Conservation (phyloP, 2,797 vertebrate genomes). For the Protosalanx chinensis region DNA sequence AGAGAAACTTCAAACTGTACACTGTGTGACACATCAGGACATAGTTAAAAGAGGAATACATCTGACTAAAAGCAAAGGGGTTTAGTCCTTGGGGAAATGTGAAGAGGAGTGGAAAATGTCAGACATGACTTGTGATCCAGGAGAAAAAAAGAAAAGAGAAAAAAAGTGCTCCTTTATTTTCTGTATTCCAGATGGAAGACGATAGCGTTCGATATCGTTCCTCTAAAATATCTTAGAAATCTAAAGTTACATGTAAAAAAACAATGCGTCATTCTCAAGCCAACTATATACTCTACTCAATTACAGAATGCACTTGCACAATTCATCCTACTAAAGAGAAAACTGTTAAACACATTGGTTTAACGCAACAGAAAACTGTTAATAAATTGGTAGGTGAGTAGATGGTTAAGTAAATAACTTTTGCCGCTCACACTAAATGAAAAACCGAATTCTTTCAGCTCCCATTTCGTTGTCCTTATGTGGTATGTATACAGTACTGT, state of each 20-base stretch:
- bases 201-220: no score
- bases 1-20: slow-evolving; percentile 41
- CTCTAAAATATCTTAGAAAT: no score
- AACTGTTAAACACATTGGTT: background rate
- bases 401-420: background rate
- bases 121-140: slow-evolving; percentile 50
- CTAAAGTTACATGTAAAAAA: no score
- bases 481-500: no score
- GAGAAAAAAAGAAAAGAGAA: slow-evolving; percentile 33
- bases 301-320: no score
- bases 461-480: no score
- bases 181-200: slow-evolving; percentile 3
- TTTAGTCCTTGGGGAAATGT: slow-evolving; percentile 57
- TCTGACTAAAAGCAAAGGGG: slow-evolving; percentile 55
- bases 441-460: background rate
- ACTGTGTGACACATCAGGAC: slow-evolving; percentile 53
- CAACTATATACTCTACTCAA: no score
- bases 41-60: slow-evolving; percentile 55
- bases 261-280: no score
- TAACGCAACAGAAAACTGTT: background rate
- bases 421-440: background rate
- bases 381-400: background rate
- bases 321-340: background rate
- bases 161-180: slow-evolving; percentile 35
- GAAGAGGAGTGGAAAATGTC: slow-evolving; percentile 47